Base-by-base conservation (phyloP, 30 jellyfish, hydroid and myxozoan species). In the Hydractinia symbiolongicarpus region DNA sequence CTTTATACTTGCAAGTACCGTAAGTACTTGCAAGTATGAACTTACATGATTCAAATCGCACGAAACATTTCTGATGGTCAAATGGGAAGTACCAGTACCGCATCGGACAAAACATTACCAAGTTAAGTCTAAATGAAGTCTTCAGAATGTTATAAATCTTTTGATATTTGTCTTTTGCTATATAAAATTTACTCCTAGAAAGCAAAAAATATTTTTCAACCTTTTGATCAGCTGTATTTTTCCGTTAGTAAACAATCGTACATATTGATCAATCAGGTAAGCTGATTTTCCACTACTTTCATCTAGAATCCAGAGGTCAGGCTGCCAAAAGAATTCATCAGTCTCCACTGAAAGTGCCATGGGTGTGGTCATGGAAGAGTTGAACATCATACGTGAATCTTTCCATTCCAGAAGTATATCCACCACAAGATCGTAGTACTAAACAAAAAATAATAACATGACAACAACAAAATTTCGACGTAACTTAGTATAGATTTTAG, bases 81-180 rank as follows among this genome's bases (percentile, higher is more conserved):
- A 71, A 71, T 53, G 80, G 80, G 50, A 71, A 71, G n/a, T 30
- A 71, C 80, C 80, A 71, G 61, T 71, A 71, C n/a, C 51, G 11
- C 80, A 71, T 71, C n/a, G 44, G 56, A 71, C 80, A 71, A 71
- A 71, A 71, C 80, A 71, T 71, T 1, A 19, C 56, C 53, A 71
- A 71, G 8, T 50, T 13, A 0, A 71, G n/a, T 15, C 80, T 71
- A 71, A 71, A 64, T 7, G 40, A 64, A 64, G 0, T 13, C 19
- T 7, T 6, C 9, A 7, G 40, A 30, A 30, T 30, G 44, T 30
- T 30, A 30, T 30, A 30, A 30, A 30, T 30, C 44, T 30, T 30
- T 30, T 30, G 2, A 30, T 30, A 30, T 30, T 30, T 30, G 44
- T 30, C 44, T 30, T 30, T 30, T 30, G 44, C 44, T 30, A 30